Evolutionary conservation across 2,113 vertebrate species (phyloP).

Genomic region (Physeter macrocephalus): DNA sequence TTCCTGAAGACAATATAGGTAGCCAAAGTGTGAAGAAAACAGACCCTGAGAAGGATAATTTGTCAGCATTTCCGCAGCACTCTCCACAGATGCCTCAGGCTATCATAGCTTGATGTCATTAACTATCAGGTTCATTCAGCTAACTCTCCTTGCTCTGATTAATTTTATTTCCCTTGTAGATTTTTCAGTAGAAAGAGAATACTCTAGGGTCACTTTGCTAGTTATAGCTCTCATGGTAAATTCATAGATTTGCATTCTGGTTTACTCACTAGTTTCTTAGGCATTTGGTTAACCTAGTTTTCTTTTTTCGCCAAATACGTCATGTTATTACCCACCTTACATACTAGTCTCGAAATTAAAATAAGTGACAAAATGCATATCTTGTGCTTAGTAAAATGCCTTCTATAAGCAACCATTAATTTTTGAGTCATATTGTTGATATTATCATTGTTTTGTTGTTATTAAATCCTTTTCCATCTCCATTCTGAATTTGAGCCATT

Average conservation of each 20-base stretch:
- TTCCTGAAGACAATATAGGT: not conserved
- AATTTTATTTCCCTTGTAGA: conserved; percentile 58
- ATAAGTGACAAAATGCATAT: not conserved
- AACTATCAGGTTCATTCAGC: conserved; percentile 40
- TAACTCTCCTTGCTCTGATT: conserved; percentile 61
- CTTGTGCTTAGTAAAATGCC: not conserved
- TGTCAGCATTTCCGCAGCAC: not conserved
- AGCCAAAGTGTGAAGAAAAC: not conserved
- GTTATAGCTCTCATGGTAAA: not conserved
- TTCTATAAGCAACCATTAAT: not conserved
- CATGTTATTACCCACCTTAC: not conserved
- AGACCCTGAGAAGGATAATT: not conserved
- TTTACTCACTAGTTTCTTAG: not conserved
- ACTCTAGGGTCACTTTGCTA: conserved; percentile 5
- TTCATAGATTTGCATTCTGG: conserved; percentile 28
- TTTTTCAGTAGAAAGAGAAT: not conserved
- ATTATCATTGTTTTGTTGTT: not conserved
- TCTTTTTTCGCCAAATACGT: not conserved
- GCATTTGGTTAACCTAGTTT: conserved; percentile 16
- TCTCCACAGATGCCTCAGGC: not conserved
- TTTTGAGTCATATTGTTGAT: not conserved
- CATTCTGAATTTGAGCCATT: not conserved
- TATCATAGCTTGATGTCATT: conserved; percentile 25
- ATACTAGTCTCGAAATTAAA: not conserved
- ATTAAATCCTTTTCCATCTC: not conserved